These are phyloP conservation scores for Diadema setosum DNA, from an alignment of 35 echinoderm and acorn worm genomes.

Conservation along the genomic window DNA sequence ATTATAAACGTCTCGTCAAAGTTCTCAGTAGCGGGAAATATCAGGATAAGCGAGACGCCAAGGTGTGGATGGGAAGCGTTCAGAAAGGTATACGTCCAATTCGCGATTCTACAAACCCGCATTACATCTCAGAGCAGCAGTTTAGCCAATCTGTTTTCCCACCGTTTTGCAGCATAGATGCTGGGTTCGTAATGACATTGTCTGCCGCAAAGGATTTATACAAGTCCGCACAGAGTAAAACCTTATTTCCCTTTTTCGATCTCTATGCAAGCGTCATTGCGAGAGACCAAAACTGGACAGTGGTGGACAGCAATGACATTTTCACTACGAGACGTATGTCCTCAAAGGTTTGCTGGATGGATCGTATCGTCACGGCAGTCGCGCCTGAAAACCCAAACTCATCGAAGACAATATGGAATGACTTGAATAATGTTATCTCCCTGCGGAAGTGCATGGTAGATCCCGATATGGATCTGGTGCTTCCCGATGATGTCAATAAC, in stretches of 20 bases:
- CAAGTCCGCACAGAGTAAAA: not conserved
- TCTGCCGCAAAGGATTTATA: not conserved
- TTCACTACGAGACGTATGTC: not conserved
- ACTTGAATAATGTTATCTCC: not conserved
- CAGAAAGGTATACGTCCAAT: not conserved
- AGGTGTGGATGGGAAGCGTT: not conserved
- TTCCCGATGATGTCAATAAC: conserved; percentile 9
- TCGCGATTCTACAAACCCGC: not conserved
- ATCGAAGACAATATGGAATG: not conserved
- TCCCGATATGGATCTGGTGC: conserved; percentile 43
- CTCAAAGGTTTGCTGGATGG: not conserved
- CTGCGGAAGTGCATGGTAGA: not conserved
- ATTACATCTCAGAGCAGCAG: not conserved
- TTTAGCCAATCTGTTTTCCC: not conserved
- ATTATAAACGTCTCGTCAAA: not conserved
- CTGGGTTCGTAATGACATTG: not conserved
- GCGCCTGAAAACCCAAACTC: not conserved
- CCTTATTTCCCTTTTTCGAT: not conserved
- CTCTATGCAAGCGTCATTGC: not conserved
- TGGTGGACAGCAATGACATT: not conserved
- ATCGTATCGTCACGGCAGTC: not conserved
- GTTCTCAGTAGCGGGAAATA: not conserved
- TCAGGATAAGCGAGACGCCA: not conserved
- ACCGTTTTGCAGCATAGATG: not conserved
- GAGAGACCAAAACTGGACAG: not conserved